Percentiles rank a stretch among this genome's conserved stretches.
Conservation (phyloP, 2,888 invertebrate species). For the Pachydiplax longipennis region DNA sequence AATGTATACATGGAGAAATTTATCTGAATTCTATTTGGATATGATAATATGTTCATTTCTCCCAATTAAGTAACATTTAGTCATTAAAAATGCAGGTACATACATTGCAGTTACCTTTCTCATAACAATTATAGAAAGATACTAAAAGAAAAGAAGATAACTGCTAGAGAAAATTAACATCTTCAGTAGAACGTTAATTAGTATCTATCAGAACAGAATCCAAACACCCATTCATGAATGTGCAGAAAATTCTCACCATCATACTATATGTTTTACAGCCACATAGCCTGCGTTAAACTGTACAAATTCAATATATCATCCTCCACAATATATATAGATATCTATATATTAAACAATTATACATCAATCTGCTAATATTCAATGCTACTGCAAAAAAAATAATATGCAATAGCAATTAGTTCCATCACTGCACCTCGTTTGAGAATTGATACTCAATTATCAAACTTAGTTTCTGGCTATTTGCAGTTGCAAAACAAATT, state of each 20-base stretch:
- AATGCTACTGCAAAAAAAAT: neutral
- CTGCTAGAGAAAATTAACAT: neutral
- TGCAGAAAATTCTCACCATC: neutral
- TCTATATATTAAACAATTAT: neutral
- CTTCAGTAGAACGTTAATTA: neutral
- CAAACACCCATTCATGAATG: neutral
- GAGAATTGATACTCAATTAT: neutral
- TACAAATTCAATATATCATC: neutral
- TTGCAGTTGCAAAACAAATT: neutral
- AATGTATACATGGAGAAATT: neutral
- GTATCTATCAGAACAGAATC: neutral
- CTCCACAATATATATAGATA: neutral
- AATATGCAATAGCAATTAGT: neutral
- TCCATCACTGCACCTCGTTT: neutral
- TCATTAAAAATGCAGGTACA: conserved; percentile 39
- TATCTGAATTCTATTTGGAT: neutral
- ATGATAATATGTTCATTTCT: neutral
- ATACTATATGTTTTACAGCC: neutral
- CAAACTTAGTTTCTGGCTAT: neutral
- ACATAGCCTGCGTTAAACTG: neutral
- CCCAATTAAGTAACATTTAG: conserved; percentile 18
- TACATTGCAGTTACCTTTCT: neutral
- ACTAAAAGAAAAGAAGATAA: neutral
- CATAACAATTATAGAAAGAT: neutral
- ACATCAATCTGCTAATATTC: neutral